phyloP scores from a whole-genome alignment of 2,888 invertebrate genomes.

The Biston stratarius region DNA sequence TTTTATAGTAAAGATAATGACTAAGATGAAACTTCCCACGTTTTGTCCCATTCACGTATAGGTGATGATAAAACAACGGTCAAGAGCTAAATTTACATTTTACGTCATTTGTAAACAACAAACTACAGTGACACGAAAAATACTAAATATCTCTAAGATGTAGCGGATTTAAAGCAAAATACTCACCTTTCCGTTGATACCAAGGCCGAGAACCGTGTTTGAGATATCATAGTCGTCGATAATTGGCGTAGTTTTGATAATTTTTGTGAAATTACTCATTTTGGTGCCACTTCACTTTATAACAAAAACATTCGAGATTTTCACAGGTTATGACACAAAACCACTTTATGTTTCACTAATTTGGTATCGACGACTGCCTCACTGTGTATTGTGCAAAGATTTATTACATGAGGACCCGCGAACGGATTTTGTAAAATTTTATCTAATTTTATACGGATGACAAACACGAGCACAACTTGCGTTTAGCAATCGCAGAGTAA shows the following conservation, averaged over 20 bases:
- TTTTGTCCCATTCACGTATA: conserved; percentile 21
- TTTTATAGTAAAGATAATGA: conserved; percentile 3
- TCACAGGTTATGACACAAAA: conserved; percentile 49
- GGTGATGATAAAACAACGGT: conserved; percentile 18
- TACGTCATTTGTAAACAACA: conserved; percentile 69
- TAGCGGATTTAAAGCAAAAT: conserved; percentile 21
- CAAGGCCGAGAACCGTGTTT: conserved; percentile 96
- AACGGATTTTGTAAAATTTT: conserved; percentile 26
- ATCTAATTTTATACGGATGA: conserved; percentile 55
- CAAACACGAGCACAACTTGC: conserved; percentile 46
- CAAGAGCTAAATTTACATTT: conserved; percentile 56
- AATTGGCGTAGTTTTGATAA: conserved; percentile 93
- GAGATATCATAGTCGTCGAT: conserved; percentile 97
- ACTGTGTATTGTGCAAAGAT: conserved; percentile 6
- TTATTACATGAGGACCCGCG: background rate
- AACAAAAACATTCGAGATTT: conserved; percentile 50
- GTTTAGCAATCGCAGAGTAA: conserved; percentile 42
- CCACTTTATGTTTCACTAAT: conserved; percentile 42
- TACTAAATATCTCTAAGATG: conserved; percentile 27
- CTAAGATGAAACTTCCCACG: conserved; percentile 25
- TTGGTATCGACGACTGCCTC: conserved; percentile 2
- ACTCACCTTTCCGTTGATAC: conserved; percentile 97
- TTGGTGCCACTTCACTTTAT: conserved; percentile 50
- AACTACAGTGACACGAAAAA: conserved; percentile 13
- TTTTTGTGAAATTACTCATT: conserved; percentile 77